A percentile compares a stretch with the other conserved stretches of the same genome.
These are phyloP conservation scores for Galaxias olidus DNA, from an alignment of 2,797 vertebrate species.

Conservation along the genomic window DNA sequence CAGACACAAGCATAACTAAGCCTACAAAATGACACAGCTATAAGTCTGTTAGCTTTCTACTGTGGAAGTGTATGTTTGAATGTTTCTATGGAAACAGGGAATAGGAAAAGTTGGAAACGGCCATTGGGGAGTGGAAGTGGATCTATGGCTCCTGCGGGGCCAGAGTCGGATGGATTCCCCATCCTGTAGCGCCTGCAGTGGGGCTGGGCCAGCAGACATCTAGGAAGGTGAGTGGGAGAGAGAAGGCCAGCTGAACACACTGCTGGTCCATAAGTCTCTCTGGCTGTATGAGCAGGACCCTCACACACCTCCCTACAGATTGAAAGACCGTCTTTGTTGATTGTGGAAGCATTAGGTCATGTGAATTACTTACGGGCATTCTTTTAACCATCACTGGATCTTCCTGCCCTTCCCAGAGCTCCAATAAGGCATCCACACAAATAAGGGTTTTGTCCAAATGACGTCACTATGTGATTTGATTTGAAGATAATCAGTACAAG, in stretches of 20 bases:
- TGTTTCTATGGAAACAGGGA: constrained; percentile 45
- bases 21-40: constrained; percentile 41
- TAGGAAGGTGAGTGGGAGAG: constrained; percentile 70
- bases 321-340: constrained; percentile 20
- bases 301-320: constrained; percentile 26
- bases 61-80: constrained; percentile 54
- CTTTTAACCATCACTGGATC: background rate
- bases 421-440: too few species aligned
- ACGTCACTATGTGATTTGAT: background rate
- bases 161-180: constrained; percentile 71
- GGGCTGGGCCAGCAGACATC: constrained; percentile 57
- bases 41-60: constrained; percentile 24
- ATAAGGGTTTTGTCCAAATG: background rate
- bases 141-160: constrained; percentile 54
- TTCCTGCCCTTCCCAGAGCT: too few species aligned
- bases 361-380: constrained; percentile 16
- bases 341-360: constrained; percentile 25
- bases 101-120: constrained; percentile 37
- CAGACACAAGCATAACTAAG: constrained; percentile 8
- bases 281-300: constrained; percentile 28
- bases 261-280: constrained; percentile 7
- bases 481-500: constrained; percentile 30
- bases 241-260: constrained; percentile 47
- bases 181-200: constrained; percentile 66
- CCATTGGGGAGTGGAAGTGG: constrained; percentile 57